These are phyloP conservation scores for Chloebia gouldiae DNA, from an alignment of 2,113 vertebrate species.

Conservation along the genomic window DNA sequence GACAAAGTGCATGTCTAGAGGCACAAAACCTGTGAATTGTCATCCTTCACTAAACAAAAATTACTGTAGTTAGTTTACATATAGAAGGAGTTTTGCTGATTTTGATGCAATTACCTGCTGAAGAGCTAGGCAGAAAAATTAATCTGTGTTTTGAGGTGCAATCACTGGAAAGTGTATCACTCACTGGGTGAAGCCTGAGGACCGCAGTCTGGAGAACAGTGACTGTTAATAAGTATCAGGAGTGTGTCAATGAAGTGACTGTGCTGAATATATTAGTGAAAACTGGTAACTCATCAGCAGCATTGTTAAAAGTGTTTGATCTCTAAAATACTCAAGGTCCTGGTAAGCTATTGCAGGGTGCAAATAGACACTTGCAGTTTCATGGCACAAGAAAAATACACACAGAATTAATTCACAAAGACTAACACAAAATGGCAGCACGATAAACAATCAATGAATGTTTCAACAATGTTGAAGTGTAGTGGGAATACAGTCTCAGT, in stretches of 20 bases:
- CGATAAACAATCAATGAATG: background rate
- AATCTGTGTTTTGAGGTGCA: background rate
- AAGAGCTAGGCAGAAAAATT: background rate
- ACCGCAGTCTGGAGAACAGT: background rate
- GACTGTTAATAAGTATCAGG: background rate
- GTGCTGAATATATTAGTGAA: background rate
- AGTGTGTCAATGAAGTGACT: background rate
- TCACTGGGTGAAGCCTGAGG: background rate
- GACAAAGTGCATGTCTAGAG: background rate
- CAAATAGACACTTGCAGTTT: background rate
- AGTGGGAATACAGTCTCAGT: background rate
- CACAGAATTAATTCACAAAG: background rate
- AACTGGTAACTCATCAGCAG: background rate
- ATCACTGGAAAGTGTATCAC: background rate
- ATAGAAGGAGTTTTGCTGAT: background rate
- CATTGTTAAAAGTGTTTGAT: background rate
- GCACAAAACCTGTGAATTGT: background rate
- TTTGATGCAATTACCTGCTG: background rate
- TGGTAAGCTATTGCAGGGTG: background rate
- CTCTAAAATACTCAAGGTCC: background rate
- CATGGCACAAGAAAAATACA: background rate
- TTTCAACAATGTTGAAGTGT: background rate
- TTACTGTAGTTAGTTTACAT: background rate
- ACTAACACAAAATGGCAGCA: background rate
- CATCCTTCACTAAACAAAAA: background rate